Evolutionary conservation across 1,140 invertebrate genomes (phyloP), one percentile per base, ranked within the genome.

Genomic region (Trichogramma pretiosum): DNA sequence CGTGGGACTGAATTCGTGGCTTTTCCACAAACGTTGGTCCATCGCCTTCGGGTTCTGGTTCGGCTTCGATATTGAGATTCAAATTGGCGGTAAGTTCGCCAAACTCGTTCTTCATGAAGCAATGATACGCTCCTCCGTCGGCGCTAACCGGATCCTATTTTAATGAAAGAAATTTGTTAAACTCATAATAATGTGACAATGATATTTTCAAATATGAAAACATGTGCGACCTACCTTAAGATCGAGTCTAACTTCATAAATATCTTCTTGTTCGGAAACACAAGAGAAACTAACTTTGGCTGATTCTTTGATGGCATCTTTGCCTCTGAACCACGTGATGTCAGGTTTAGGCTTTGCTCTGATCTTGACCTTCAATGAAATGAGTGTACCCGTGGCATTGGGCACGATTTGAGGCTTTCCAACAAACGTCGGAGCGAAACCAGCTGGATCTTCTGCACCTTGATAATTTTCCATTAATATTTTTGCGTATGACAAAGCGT

Each of bases 21-120:
- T 99, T 99, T 66, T 97, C 93, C 32, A 94, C 83, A 69, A 99
- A 99, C n/a, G 89, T 94, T 43, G 96, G 96, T 11, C 93, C 92
- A 60, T 93, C 87, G 13, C 93, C 93, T 69, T 92, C 87, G 1
- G 84, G 84, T 68, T 93, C 89, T 1, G 87, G 84, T 61, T 92
- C 90, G 10, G 89, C 90, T 74, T 96, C 92, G 65, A 99, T 98
- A 70, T 99, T 99, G 37, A 99, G 74, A 64, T 96, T 98, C 5
- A 99, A 77, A 73, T 98, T 98, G 32, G 96, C 96, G 69, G 97
- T 98, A 54, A 91, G 93, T 76, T 98, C 94, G 41, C 96, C 96
- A 65, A 84, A 88, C 68, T 94, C 91, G 68, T 99, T 99, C 68
- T 90, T 83, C 9, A 97, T 93, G 67, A 95, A 87, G 74, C 94